Conservation (phyloP, 2,888 invertebrate species). For the Teleogryllus oceanicus region DNA sequence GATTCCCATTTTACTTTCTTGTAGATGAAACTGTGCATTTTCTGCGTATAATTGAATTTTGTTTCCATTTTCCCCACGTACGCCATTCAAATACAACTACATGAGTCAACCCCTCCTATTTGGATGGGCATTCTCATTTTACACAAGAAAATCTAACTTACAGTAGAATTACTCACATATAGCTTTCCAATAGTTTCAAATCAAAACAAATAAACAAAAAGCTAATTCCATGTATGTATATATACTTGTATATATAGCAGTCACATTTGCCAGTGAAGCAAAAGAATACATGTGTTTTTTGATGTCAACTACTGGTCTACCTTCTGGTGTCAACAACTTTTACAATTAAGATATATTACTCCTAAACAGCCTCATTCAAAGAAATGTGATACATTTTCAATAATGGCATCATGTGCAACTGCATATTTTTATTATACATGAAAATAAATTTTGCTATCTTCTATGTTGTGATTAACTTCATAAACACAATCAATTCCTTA, state of each 20-base stretch:
- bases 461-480: no score
- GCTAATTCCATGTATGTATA: neutral
- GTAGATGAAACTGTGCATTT: neutral
- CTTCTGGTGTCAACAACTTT: slow-evolving; percentile 18
- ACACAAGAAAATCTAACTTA: slow-evolving; percentile 1
- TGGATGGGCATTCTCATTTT: neutral
- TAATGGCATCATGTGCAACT: neutral
- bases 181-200: slow-evolving; percentile 6
- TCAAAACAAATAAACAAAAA: slow-evolving; percentile 4
- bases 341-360: slow-evolving; percentile 18
- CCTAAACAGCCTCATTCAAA: slow-evolving; percentile 11
- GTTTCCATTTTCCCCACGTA: neutral
- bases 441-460: no score
- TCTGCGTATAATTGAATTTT: slow-evolving; percentile 1
- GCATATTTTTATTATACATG: no score
- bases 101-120: slow-evolving; percentile 11
- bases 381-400: neutral
- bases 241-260: slow-evolving; percentile 18
- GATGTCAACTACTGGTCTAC: neutral
- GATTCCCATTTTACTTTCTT: neutral
- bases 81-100: neutral
- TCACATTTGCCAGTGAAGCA: slow-evolving; percentile 18
- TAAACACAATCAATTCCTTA: no score
- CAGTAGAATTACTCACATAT: neutral
- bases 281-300: slow-evolving; percentile 12